Conservation (phyloP, 2,888 invertebrate genomes). For the Heliconius hortense region DNA sequence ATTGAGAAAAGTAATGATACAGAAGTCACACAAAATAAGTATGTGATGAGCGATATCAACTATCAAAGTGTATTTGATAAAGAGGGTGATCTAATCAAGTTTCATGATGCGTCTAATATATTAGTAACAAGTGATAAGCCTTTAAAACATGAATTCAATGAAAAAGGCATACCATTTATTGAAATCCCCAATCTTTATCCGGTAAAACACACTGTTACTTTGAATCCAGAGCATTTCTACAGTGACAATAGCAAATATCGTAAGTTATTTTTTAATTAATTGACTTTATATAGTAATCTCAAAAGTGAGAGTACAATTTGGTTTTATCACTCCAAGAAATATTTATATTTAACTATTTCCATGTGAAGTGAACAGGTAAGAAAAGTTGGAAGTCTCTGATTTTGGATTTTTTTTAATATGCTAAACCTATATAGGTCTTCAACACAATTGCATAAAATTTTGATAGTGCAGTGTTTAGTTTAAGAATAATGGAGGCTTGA, state of each 20-base stretch:
- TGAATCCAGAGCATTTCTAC: conserved; percentile 85
- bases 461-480: no score
- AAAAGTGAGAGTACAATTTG: not conserved
- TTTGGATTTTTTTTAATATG: no score
- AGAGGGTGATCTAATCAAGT: conserved; percentile 83
- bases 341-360: no score
- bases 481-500: no score
- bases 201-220: conserved; percentile 86
- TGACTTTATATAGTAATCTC: not conserved
- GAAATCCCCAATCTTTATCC: conserved; percentile 89
- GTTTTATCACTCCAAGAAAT: not conserved
- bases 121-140: conserved; percentile 85
- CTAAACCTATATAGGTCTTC: no score
- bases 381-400: no score
- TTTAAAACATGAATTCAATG: conserved; percentile 76
- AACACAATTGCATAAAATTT: no score
- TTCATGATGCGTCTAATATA: conserved; percentile 85
- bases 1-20: conserved; percentile 84
- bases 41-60: conserved; percentile 82
- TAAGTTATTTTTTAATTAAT: conserved; percentile 74
- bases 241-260: conserved; percentile 84
- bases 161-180: conserved; percentile 75
- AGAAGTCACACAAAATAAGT: conserved; percentile 79
- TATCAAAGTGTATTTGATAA: conserved; percentile 83
- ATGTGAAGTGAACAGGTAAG: no score